phyloP scores from a whole-genome alignment of 2,888 invertebrate species.

The Dermolepida albohirtum region DNA sequence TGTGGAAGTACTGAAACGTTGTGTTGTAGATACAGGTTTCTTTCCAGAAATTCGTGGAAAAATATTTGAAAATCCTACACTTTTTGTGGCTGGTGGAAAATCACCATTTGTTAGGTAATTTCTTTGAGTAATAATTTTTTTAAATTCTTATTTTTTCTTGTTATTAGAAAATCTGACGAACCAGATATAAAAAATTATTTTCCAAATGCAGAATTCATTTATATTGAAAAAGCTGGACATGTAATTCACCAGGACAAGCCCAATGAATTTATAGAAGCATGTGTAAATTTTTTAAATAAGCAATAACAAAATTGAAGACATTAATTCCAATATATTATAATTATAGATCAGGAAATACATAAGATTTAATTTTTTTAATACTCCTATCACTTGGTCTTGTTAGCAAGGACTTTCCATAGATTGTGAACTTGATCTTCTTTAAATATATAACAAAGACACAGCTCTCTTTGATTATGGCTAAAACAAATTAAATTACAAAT shows the following conservation, averaged over 20 bases:
- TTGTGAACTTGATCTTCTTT: slow-evolving; percentile 71
- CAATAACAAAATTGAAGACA: slow-evolving; percentile 1
- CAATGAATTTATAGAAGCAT: slow-evolving; percentile 16
- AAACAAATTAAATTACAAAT: slow-evolving; percentile 12
- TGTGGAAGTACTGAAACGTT: slow-evolving; percentile 76
- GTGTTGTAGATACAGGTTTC: slow-evolving; percentile 73
- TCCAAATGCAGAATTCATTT: slow-evolving; percentile 21
- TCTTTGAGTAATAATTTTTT: not conserved
- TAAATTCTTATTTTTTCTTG: not conserved
- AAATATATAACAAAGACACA: slow-evolving; percentile 80
- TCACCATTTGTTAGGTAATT: slow-evolving; percentile 83
- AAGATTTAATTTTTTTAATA: slow-evolving; percentile 82
- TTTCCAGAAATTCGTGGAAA: slow-evolving; percentile 70
- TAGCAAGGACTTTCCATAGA: slow-evolving; percentile 86
- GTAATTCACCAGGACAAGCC: slow-evolving; percentile 28
- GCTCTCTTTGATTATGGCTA: slow-evolving; percentile 83
- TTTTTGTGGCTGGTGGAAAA: slow-evolving; percentile 85
- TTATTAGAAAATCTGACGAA: slow-evolving; percentile 18
- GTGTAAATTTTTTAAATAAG: slow-evolving; percentile 19
- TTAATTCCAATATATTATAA: slow-evolving; percentile 24
- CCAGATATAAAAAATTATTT: slow-evolving; percentile 23
- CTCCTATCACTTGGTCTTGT: slow-evolving; percentile 84
- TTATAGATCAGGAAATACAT: slow-evolving; percentile 72
- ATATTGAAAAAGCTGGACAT: slow-evolving; percentile 23
- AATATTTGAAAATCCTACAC: slow-evolving; percentile 71